Conservation (phyloP, 37 sponge, comb jelly and placozoan species). For the Oopsacas minuta region DNA sequence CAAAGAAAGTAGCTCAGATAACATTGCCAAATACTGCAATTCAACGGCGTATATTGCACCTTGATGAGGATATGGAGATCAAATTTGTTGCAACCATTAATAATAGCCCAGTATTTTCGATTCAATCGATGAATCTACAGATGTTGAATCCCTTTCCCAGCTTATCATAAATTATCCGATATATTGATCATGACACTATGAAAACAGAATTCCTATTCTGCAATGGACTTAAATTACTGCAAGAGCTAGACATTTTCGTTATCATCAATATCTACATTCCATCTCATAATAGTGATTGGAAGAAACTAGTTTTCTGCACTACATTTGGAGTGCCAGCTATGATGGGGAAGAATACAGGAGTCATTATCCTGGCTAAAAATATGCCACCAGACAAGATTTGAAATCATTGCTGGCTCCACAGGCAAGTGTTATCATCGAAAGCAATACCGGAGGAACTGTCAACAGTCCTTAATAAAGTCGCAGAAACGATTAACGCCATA, state of each 20-base stretch:
- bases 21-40: background rate
- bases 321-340: slow-evolving; percentile 10
- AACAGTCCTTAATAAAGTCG: background rate
- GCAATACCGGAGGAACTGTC: background rate
- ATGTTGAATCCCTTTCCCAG: background rate
- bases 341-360: background rate
- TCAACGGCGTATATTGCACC: background rate
- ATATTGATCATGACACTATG: background rate
- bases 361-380: background rate
- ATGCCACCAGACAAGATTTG: background rate
- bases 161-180: background rate
- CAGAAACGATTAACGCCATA: background rate
- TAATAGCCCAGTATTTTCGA: background rate
- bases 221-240: background rate
- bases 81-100: background rate
- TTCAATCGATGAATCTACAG: slow-evolving; percentile 14
- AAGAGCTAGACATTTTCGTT: background rate
- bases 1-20: background rate
- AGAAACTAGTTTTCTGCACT: background rate
- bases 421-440: slow-evolving; percentile 6
- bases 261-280: background rate
- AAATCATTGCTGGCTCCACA: background rate
- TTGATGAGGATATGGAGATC: background rate
- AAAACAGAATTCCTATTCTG: slow-evolving; percentile 1
- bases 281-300: background rate